A percentile compares a stretch with the other conserved stretches of the same genome.
These are phyloP conservation scores for Vulpes ferrilata DNA, from an alignment of 2,113 vertebrate genomes.

Conservation along the genomic window DNA sequence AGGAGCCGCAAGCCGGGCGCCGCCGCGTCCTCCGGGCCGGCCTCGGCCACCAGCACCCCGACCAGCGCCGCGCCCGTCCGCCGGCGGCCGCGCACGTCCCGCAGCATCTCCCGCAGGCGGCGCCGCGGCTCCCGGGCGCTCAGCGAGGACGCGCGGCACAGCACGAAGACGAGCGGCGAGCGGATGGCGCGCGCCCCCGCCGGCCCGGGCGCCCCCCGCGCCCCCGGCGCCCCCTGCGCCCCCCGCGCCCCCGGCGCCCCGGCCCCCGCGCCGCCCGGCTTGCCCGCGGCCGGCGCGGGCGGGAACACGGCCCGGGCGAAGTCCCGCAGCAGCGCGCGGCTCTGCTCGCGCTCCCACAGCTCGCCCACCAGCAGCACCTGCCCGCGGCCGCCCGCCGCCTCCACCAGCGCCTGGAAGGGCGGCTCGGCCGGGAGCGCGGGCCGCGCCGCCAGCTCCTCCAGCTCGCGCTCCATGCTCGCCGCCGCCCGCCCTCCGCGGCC, in stretches of 20 bases:
- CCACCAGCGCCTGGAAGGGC: conserved; percentile 80
- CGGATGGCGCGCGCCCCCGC: conserved; percentile 51
- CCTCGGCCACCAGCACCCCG: conserved; percentile 76
- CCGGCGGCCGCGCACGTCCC: conserved; percentile 83
- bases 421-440: conserved; percentile 45
- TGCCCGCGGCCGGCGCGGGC: not conserved
- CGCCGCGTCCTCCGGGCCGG: conserved; percentile 74
- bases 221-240: not conserved
- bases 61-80: conserved; percentile 72
- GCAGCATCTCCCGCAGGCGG: conserved; percentile 84
- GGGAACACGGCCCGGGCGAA: conserved; percentile 83
- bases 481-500: not conserved
- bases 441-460: conserved; percentile 29
- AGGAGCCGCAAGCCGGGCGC: conserved; percentile 64
- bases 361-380: conserved; percentile 85
- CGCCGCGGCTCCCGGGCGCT: conserved; percentile 63
- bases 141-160: conserved; percentile 80
- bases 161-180: conserved; percentile 80
- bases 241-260: not conserved
- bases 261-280: not conserved
- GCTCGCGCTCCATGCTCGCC: conserved; percentile 61
- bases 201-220: not conserved
- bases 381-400: conserved; percentile 81
- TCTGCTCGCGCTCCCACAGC: conserved; percentile 78
- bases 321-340: conserved; percentile 74